Conservation (phyloP, 2,888 invertebrate genomes). For the Dryomyza anilis region DNA sequence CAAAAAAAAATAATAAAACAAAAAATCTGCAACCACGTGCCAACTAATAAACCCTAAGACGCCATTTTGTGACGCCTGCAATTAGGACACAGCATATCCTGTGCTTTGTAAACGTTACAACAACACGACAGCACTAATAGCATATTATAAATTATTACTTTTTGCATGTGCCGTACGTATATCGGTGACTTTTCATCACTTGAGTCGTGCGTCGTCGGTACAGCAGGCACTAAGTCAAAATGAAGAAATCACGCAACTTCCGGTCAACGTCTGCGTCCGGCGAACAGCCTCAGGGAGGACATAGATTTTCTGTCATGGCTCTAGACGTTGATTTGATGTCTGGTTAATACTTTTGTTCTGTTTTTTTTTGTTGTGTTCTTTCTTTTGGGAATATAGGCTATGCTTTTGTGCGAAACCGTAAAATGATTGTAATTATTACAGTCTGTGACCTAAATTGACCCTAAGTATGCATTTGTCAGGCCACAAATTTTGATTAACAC, state of each 20-base stretch:
- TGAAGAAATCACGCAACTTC: slow-evolving; percentile 48
- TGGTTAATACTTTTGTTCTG: no score
- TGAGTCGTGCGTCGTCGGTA: no score
- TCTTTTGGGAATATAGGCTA: not conserved
- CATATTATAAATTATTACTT: not conserved
- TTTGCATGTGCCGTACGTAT: not conserved
- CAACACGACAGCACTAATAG: not conserved
- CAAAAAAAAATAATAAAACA: not conserved
- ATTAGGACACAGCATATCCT: slow-evolving; percentile 2
- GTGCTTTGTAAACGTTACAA: not conserved
- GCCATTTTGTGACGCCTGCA: not conserved
- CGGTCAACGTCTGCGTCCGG: slow-evolving; percentile 35
- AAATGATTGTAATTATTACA: no score
- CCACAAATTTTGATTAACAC: no score
- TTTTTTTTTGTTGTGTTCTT: not conserved
- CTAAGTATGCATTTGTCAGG: no score
- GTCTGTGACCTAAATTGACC: no score
- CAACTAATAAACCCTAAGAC: slow-evolving; percentile 3
- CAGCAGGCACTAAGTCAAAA: slow-evolving; percentile 42
- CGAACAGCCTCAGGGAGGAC: no score
- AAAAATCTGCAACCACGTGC: slow-evolving; percentile 16
- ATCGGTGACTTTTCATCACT: slow-evolving; percentile 44
- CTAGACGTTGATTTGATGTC: no score
- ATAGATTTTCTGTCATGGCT: no score
- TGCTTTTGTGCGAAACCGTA: not conserved